Evolutionary conservation across 2,113 vertebrate genomes (phyloP), one percentile per base, ranked within the genome.

Genomic region (Podarcis cretensis): DNA sequence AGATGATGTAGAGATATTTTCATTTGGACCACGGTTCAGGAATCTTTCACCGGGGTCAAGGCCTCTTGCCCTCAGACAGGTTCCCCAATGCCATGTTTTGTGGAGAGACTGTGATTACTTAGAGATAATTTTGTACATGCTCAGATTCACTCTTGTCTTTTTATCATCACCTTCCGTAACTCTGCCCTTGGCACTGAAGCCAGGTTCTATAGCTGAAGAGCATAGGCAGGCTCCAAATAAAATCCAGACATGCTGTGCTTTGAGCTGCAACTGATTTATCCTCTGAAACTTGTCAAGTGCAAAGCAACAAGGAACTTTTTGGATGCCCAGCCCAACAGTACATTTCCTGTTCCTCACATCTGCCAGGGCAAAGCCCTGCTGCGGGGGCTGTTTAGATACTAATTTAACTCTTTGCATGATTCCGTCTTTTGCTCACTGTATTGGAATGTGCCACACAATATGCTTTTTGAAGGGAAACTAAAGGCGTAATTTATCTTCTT

Each of bases 371-470:
- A 88, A 89, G 66, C 89, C 94, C 94, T 89, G 89, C 94, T 92
- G 96, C 4, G 93, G 84, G n/a, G 74, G 83, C 77, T 94, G 92
- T 90, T 96, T 89, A 94, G 96, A 96, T 96, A 93, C 95, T 94
- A 94, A 89, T 95, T 96, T 95, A 96, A 96, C 96, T 96, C 96
- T 96, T 95, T 91, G 0, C 93, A 89, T 95, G 90, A 94, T 96
- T 94, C 96, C 54, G 20, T 93, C 93, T 94, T 96, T 96, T 83
- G 92, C 96, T 97, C 96, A 96, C 90, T n/a, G 90, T 96, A 93
- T 96, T 96, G 96, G 97, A 97, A 98, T 98, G 96, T 93, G 94
- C 91, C 78, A 88, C 95, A 98, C 97, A 97, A 97, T 97, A 97
- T 97, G 96, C 94, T 96, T 97, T 97, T 96, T 95, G 96, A 97